Percentiles rank a stretch among this genome's conserved stretches.
phyloP scores from a whole-genome alignment of 2,888 invertebrate genomes.

The Cerceris rybyensis region DNA sequence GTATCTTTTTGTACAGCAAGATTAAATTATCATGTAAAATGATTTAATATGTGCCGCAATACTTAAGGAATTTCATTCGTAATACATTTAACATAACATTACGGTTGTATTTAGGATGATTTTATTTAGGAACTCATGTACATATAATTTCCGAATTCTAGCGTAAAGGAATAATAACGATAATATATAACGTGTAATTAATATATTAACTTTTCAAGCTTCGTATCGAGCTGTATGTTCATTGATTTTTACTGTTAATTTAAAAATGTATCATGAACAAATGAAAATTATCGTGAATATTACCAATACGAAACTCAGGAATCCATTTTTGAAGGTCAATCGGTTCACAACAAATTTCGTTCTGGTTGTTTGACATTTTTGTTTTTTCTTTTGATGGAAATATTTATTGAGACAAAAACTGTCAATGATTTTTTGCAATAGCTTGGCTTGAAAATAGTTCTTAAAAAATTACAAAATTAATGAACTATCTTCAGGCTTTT shows the following conservation, averaged over 20 bases:
- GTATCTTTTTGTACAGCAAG: conserved; percentile 24
- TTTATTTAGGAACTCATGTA: conserved; percentile 29
- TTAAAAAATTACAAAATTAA: neutral
- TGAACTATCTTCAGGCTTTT: neutral
- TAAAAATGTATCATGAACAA: conserved; percentile 33
- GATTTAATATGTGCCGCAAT: conserved; percentile 24
- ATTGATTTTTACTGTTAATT: conserved; percentile 51
- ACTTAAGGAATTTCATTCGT: conserved; percentile 15
- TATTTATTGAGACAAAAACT: neutral
- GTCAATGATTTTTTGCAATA: neutral
- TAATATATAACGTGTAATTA: conserved; percentile 42
- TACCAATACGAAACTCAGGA: conserved; percentile 61
- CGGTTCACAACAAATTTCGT: conserved; percentile 33
- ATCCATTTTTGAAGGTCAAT: conserved; percentile 56
- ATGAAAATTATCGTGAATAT: conserved; percentile 20
- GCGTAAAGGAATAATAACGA: conserved; percentile 29
- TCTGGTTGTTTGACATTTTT: conserved; percentile 10
- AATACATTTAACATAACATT: neutral
- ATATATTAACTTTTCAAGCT: conserved; percentile 53
- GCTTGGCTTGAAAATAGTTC: neutral
- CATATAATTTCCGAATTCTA: conserved; percentile 33
- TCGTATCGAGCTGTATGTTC: conserved; percentile 24
- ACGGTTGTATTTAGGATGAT: neutral
- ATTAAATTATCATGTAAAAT: conserved; percentile 40
- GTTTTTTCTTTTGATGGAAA: neutral